A percentile compares a stretch with the other conserved stretches of the same genome.
Conservation (phyloP, 2,113 vertebrate species). For the Cacatua alba region DNA sequence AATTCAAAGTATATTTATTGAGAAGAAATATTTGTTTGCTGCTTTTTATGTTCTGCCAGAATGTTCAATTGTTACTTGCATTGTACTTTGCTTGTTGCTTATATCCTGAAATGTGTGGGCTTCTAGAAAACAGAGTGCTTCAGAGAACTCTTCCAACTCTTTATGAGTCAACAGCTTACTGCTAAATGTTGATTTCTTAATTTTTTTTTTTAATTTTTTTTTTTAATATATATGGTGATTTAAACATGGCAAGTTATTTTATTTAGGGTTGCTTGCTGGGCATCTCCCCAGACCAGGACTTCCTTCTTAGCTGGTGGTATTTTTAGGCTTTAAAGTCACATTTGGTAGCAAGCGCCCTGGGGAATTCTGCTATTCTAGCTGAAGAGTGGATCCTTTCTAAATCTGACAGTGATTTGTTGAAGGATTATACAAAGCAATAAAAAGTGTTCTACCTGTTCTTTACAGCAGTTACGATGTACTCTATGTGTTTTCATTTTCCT, state of each 20-base stretch:
- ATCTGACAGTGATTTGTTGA: background rate
- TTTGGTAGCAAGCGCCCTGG: background rate
- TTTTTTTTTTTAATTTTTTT: background rate
- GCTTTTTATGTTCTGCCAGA: background rate
- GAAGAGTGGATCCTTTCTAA: background rate
- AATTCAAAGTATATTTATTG: background rate
- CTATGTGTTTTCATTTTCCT: background rate
- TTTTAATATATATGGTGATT: background rate
- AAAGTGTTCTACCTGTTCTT: background rate
- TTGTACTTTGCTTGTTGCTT: background rate
- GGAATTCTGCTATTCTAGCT: background rate
- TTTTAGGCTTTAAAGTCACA: constrained; percentile 37
- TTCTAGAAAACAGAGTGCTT: background rate
- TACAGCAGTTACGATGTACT: background rate
- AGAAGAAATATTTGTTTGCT: background rate
- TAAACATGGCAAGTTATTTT: background rate
- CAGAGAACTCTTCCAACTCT: background rate
- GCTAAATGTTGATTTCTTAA: background rate
- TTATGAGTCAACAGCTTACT: background rate
- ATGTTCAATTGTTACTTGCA: background rate
- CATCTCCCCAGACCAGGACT: constrained; percentile 34
- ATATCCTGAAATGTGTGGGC: background rate
- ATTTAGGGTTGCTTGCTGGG: background rate
- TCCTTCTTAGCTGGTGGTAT: constrained; percentile 25
- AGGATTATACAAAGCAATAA: background rate